Conservation (phyloP, 1,140 invertebrate genomes). For the Bombus confusus region DNA sequence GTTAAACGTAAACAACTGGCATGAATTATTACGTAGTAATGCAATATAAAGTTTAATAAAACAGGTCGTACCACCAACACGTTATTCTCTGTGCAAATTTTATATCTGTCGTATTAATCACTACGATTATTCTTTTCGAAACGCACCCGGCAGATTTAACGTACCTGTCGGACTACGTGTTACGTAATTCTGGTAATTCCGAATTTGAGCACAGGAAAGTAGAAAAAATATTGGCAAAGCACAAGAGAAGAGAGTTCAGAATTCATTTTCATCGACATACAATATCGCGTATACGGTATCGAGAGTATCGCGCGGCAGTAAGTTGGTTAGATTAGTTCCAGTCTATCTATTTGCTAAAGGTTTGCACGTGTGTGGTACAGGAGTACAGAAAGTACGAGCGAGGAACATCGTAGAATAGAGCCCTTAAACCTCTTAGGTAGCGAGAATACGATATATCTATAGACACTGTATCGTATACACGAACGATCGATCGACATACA, state of each 20-base stretch:
- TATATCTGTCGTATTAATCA: neutral
- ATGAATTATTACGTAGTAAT: too few relatives aligned
- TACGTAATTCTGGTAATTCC: neutral
- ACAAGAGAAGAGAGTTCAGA: neutral
- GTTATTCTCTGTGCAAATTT: neutral
- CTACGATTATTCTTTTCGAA: neutral
- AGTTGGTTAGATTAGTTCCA: slow-evolving; percentile 30
- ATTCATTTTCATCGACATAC: neutral
- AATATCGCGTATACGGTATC: too few relatives aligned
- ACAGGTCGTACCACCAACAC: too few relatives aligned
- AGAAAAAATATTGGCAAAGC: neutral
- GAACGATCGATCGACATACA: neutral
- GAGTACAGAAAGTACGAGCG: neutral
- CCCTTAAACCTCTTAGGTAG: neutral
- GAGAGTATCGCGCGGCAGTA: slow-evolving; percentile 33
- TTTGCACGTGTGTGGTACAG: neutral
- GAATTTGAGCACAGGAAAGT: too few relatives aligned
- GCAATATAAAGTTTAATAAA: too few relatives aligned
- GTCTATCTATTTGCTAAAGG: neutral
- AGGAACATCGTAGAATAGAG: too few relatives aligned
- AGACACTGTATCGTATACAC: neutral
- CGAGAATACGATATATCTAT: neutral
- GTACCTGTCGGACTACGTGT: neutral
- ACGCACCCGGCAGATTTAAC: neutral
- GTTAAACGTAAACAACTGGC: too few relatives aligned